Conservation (phyloP, 2,888 invertebrate genomes). For the Phytoseiulus persimilis region DNA sequence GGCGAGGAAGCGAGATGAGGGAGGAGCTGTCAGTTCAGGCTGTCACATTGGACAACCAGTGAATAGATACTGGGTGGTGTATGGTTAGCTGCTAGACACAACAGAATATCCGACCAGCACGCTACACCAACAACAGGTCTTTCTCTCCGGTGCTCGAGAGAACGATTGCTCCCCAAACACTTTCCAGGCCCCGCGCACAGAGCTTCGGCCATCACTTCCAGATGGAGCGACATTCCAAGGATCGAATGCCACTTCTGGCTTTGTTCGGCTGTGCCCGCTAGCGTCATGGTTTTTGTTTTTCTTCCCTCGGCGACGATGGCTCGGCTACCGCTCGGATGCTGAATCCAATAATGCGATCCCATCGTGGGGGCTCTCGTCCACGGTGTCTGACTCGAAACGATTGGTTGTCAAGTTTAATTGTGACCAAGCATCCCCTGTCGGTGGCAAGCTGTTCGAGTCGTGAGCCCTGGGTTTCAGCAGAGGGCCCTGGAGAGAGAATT, state of each 20-base stretch:
- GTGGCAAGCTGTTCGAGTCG: background rate
- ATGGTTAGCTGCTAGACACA: background rate
- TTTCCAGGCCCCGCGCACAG: no score
- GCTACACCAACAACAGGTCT: background rate
- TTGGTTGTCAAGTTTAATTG: background rate
- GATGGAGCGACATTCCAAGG: no score
- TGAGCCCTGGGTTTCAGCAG: background rate
- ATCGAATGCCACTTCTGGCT: no score
- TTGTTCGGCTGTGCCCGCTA: no score
- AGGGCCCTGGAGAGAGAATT: background rate
- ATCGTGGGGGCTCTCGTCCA: background rate
- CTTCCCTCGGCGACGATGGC: no score
- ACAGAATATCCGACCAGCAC: background rate
- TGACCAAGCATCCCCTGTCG: background rate
- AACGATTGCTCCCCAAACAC: no score
- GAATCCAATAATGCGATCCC: no score
- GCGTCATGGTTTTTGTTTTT: no score
- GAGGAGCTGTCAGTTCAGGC: background rate
- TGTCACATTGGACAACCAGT: background rate
- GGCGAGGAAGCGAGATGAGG: background rate
- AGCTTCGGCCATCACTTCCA: no score
- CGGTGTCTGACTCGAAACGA: background rate
- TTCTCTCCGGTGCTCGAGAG: background rate
- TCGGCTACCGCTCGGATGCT: no score
- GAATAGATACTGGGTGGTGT: background rate